These are phyloP conservation scores for Ageneiosus marmoratus DNA, from an alignment of 2,113 vertebrate species.

Conservation along the genomic window DNA sequence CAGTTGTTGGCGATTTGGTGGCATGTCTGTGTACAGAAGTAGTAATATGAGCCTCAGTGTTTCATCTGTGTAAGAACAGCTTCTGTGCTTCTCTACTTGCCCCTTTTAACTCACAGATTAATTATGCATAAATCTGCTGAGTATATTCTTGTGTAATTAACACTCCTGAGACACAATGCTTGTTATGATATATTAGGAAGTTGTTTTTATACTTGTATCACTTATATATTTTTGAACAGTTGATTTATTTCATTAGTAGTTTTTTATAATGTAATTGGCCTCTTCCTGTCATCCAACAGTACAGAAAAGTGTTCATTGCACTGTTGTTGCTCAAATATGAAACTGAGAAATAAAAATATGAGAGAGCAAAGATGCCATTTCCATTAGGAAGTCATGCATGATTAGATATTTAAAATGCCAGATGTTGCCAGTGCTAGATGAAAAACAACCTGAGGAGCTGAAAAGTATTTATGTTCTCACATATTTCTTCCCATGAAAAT, in stretches of 20 bases:
- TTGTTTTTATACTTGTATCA: constrained; percentile 26
- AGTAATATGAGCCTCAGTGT: constrained; percentile 52
- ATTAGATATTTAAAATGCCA: constrained; percentile 49
- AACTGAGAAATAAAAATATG: constrained; percentile 29
- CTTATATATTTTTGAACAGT: constrained; percentile 4
- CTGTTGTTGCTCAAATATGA: constrained; percentile 17
- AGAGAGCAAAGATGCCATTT: constrained; percentile 65
- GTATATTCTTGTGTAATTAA: constrained; percentile 63
- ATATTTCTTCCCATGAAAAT: constrained; percentile 57
- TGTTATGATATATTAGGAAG: neutral
- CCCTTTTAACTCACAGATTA: constrained; percentile 60
- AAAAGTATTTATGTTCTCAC: constrained; percentile 61
- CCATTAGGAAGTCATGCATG: constrained; percentile 52
- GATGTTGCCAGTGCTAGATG: constrained; percentile 78
- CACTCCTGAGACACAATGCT: constrained; percentile 8
- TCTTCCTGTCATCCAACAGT: neutral
- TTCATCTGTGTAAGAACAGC: neutral
- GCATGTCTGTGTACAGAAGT: constrained; percentile 53
- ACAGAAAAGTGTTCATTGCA: neutral
- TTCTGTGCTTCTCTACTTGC: constrained; percentile 51
- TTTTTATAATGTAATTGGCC: neutral
- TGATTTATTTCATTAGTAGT: constrained; percentile 12
- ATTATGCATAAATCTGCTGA: constrained; percentile 67
- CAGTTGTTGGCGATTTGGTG: constrained; percentile 24
- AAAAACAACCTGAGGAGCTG: constrained; percentile 56